A percentile compares a stretch with the other conserved stretches of the same genome.
Conservation (phyloP, 2,113 vertebrate species). For the Cettia cetti region DNA sequence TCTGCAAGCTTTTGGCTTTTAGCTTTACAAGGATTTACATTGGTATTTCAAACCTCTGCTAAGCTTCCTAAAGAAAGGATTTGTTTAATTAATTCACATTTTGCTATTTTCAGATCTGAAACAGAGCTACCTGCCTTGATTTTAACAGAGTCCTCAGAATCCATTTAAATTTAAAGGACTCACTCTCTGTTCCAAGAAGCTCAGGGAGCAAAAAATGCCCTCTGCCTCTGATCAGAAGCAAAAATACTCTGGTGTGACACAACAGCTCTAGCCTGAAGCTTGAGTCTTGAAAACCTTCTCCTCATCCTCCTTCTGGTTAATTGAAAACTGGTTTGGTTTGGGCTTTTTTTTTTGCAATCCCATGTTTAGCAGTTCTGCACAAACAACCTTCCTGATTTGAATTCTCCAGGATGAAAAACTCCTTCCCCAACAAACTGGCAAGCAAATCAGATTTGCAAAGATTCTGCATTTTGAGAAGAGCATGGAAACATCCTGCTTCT, state of each 20-base stretch:
- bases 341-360: background rate
- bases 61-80: background rate
- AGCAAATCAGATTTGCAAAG: background rate
- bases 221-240: background rate
- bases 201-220: background rate
- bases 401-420: background rate
- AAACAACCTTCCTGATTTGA: background rate
- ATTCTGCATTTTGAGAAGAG: background rate
- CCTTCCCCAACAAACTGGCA: background rate
- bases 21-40: slow-evolving; percentile 9
- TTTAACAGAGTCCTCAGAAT: background rate
- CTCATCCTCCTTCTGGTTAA: background rate
- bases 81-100: background rate
- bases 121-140: background rate
- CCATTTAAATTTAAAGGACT: background rate
- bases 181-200: background rate
- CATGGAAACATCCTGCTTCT: background rate
- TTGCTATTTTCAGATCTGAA: background rate
- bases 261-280: background rate
- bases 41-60: background rate
- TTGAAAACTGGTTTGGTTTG: background rate
- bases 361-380: background rate
- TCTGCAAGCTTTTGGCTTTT: background rate
- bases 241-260: background rate
- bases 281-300: background rate